phyloP scores from a whole-genome alignment of 1,140 invertebrate genomes.

The Prorops nasuta region DNA sequence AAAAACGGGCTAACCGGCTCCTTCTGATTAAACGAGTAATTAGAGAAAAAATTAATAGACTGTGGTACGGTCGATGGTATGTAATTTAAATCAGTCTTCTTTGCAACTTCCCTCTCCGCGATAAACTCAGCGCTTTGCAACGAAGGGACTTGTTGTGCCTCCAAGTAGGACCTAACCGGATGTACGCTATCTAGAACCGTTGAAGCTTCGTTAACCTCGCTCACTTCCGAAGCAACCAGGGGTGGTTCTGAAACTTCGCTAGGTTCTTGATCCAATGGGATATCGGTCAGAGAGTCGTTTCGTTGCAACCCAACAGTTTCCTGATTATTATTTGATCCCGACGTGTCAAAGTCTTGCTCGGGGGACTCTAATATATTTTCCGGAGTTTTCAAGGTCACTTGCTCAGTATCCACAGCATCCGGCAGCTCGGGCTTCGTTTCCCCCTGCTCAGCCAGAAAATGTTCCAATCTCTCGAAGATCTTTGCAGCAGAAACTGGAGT shows the following conservation, averaged over 20 bases:
- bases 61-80: background rate
- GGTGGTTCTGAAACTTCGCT: background rate
- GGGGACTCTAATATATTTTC: background rate
- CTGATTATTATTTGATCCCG: background rate
- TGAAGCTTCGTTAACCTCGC: background rate
- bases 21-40: too few relatives aligned
- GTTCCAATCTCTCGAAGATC: slow-evolving; percentile 46
- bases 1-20: background rate
- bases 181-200: background rate
- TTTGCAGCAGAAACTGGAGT: slow-evolving; percentile 42
- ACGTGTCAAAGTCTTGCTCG: background rate
- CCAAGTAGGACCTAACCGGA: background rate
- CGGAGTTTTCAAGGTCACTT: background rate
- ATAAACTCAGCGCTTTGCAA: background rate
- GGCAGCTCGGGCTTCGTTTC: slow-evolving; percentile 21
- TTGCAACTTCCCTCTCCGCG: background rate
- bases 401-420: background rate
- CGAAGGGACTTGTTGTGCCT: background rate
- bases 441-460: slow-evolving; percentile 41
- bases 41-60: too few relatives aligned
- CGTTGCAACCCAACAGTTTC: background rate
- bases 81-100: background rate
- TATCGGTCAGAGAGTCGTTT: slow-evolving; percentile 8
- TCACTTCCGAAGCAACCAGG: background rate
- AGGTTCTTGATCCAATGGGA: background rate